These are phyloP conservation scores for Metallyticus violacea DNA, from an alignment of 2,888 invertebrate genomes.

Conservation along the genomic window DNA sequence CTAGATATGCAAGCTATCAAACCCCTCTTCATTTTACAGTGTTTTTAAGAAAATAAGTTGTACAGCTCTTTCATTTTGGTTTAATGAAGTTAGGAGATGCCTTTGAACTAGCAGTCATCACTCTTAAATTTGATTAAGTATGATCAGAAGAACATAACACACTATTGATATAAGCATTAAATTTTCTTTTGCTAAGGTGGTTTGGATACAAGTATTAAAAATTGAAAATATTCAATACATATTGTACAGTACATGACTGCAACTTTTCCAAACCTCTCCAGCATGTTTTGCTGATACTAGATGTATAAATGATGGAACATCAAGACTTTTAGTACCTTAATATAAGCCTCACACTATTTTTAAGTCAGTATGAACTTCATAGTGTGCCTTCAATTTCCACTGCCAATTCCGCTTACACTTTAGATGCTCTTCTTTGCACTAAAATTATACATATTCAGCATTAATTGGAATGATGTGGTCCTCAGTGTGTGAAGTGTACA, in stretches of 20 bases:
- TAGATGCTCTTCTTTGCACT: background rate
- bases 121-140: background rate
- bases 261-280: background rate
- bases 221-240: background rate
- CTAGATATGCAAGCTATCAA: background rate
- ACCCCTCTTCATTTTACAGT: background rate
- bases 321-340: background rate
- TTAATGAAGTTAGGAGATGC: background rate
- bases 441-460: background rate
- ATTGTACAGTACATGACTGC: background rate
- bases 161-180: background rate
- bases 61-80: background rate
- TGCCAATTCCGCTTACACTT: too few relatives aligned
- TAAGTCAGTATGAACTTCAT: background rate
- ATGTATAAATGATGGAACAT: background rate
- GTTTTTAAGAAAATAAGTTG: background rate
- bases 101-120: background rate
- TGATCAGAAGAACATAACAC: background rate
- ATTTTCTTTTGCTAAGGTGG: background rate
- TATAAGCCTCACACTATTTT: background rate
- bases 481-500: background rate
- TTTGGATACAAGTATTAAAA: background rate
- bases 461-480: background rate
- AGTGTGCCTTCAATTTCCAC: too few relatives aligned
- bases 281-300: background rate